Conservation (phyloP, 2,113 vertebrate species). For the Ciconia maguari region DNA sequence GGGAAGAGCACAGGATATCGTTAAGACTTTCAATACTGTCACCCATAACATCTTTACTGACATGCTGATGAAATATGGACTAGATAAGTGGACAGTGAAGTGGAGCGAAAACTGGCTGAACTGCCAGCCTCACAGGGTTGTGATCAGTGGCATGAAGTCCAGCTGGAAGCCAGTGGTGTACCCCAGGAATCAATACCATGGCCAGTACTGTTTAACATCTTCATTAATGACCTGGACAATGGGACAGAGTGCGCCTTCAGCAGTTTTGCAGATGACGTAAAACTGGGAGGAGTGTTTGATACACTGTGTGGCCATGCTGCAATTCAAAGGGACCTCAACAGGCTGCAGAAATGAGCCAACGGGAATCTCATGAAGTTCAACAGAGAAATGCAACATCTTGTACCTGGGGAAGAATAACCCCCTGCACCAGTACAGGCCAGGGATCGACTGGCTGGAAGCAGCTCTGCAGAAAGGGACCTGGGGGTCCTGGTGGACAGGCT, state of each 20-base stretch:
- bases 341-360: neutral
- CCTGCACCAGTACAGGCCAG: neutral
- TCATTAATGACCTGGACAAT: neutral
- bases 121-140: neutral
- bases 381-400: neutral
- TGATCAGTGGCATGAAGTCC: neutral
- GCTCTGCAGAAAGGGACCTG: neutral
- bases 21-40: neutral
- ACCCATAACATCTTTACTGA: neutral
- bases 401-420: neutral
- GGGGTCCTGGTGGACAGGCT: neutral
- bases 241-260: neutral
- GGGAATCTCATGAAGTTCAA: neutral
- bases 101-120: neutral
- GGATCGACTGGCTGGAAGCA: accelerated
- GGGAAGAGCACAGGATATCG: neutral
- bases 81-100: neutral
- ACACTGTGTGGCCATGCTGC: neutral
- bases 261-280: neutral
- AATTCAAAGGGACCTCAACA: neutral
- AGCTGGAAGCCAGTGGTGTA: neutral
- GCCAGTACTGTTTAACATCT: neutral
- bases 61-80: neutral
- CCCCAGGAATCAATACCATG: neutral
- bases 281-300: neutral